Conservation (phyloP, 2,888 invertebrate genomes). For the Plebejus melissa region DNA sequence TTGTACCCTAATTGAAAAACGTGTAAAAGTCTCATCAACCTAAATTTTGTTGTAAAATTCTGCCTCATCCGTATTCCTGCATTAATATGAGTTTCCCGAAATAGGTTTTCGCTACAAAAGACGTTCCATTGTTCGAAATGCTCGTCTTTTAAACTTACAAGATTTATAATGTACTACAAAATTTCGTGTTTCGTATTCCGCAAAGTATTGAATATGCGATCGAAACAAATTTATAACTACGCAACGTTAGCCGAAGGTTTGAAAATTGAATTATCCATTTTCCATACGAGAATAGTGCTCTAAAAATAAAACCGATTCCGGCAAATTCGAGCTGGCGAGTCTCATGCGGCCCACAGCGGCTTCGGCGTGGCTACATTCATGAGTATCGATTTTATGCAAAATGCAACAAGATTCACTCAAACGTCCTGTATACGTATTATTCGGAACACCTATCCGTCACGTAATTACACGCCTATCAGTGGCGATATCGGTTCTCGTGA, state of each 20-base stretch:
- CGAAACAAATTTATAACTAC: slow-evolving; percentile 33
- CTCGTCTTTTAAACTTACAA: slow-evolving; percentile 2
- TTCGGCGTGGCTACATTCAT: slow-evolving; percentile 64
- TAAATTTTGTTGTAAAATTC: slow-evolving; percentile 29
- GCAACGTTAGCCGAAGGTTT: slow-evolving; percentile 37
- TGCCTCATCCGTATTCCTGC: slow-evolving; percentile 23
- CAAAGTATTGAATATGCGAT: slow-evolving; percentile 31
- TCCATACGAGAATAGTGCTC: slow-evolving; percentile 48
- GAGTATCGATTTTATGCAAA: slow-evolving; percentile 79
- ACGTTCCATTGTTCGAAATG: slow-evolving; percentile 5
- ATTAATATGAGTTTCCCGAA: background rate
- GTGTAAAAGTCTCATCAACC: slow-evolving; percentile 42
- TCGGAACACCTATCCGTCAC: slow-evolving; percentile 57
- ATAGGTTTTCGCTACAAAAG: background rate
- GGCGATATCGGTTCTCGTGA: slow-evolving; percentile 54
- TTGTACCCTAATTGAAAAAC: slow-evolving; percentile 61
- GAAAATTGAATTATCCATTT: slow-evolving; percentile 50
- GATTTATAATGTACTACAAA: slow-evolving; percentile 6
- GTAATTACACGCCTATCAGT: slow-evolving; percentile 59
- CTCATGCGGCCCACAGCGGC: slow-evolving; percentile 55
- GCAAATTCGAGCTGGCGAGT: slow-evolving; percentile 60
- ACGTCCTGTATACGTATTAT: slow-evolving; percentile 60
- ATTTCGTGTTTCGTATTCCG: slow-evolving; percentile 9
- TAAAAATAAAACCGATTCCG: slow-evolving; percentile 62
- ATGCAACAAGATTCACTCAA: slow-evolving; percentile 77